phyloP scores from a whole-genome alignment of 1,140 invertebrate species.

The Formica selysi region DNA sequence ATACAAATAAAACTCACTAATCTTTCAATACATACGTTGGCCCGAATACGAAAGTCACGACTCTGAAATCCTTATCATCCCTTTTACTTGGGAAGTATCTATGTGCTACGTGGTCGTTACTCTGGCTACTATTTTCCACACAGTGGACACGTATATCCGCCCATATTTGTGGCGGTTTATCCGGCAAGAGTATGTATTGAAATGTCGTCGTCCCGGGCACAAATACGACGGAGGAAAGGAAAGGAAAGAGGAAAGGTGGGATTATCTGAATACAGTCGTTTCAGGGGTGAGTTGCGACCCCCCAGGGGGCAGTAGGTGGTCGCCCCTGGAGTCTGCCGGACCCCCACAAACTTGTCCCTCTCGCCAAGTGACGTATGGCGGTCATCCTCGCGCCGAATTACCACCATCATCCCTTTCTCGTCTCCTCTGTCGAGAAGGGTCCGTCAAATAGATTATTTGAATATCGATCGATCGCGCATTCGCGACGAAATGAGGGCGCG shows the following conservation, averaged over 20 bases:
- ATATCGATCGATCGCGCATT: constrained; percentile 74
- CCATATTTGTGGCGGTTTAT: constrained; percentile 69
- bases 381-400: constrained; percentile 81
- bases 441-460: constrained; percentile 81
- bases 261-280: constrained; percentile 86
- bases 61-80: constrained; percentile 34
- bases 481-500: not conserved
- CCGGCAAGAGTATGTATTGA: constrained; percentile 77
- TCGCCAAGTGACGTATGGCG: constrained; percentile 80
- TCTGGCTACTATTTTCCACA: constrained; percentile 45
- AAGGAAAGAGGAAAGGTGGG: constrained; percentile 74
- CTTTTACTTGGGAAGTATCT: constrained; percentile 34
- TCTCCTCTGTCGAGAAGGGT: not conserved
- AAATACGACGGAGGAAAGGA: constrained; percentile 60
- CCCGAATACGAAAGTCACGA: not conserved
- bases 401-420: constrained; percentile 68
- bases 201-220: constrained; percentile 76
- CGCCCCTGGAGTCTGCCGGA: constrained; percentile 72
- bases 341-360: constrained; percentile 46
- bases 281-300: constrained; percentile 82
- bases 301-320: constrained; percentile 82
- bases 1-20: not conserved
- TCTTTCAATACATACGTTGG: not conserved
- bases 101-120: constrained; percentile 25
- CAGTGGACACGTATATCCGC: constrained; percentile 59